These are phyloP conservation scores for Apomyelois bistriatella DNA, from an alignment of 2,888 invertebrate genomes.

Conservation along the genomic window DNA sequence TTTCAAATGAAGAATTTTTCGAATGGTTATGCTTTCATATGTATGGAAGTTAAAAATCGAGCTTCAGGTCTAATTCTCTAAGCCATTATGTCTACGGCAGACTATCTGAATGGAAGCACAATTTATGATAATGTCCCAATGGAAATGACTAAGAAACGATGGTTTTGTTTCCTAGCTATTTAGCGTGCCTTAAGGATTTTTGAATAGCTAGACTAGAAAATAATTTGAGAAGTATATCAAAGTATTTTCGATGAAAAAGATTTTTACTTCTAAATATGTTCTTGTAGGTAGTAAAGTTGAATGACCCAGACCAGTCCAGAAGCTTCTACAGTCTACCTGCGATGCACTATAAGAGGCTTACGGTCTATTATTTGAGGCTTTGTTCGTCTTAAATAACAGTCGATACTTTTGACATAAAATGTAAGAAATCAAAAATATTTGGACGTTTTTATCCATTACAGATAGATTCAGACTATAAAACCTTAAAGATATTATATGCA, in stretches of 20 bases:
- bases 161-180: conserved; percentile 8
- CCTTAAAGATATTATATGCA: too few relatives aligned
- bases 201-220: neutral
- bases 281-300: neutral
- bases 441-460: too few relatives aligned
- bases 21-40: too few relatives aligned
- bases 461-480: too few relatives aligned
- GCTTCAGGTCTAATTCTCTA: conserved; percentile 44
- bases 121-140: conserved; percentile 51
- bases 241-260: too few relatives aligned
- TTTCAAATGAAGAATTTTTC: too few relatives aligned
- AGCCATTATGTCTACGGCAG: conserved; percentile 47
- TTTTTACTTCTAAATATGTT: too few relatives aligned
- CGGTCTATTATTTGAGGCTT: conserved; percentile 40
- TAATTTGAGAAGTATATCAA: neutral
- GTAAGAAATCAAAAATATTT: conserved; percentile 9
- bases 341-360: conserved; percentile 36
- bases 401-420: conserved; percentile 13
- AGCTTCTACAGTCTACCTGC: conserved; percentile 18
- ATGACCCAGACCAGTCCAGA: neutral
- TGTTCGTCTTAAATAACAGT: conserved; percentile 22
- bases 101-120: conserved; percentile 34
- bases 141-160: conserved; percentile 20
- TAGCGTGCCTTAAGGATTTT: neutral
- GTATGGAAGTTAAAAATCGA: conserved; percentile 9